phyloP scores from a whole-genome alignment of 2,113 vertebrate genomes.

The Scomber japonicus region DNA sequence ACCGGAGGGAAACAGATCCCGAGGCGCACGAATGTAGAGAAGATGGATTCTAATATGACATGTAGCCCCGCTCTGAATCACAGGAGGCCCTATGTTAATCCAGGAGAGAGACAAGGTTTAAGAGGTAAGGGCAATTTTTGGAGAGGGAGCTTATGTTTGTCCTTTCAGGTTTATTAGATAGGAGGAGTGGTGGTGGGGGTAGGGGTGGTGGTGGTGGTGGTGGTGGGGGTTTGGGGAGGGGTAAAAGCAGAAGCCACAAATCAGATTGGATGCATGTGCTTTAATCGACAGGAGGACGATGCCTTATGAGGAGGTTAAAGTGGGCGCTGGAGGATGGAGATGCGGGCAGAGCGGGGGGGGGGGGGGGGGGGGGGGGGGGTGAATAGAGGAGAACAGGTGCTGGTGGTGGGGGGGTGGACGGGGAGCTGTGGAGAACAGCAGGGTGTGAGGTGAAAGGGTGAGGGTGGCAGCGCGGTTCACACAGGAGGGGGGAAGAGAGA shows the following conservation, averaged over 20 bases:
- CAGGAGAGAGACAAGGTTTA: constrained; percentile 27
- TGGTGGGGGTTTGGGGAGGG: neutral
- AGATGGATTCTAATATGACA: constrained; percentile 44
- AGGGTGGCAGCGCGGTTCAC: neutral
- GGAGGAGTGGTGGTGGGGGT: neutral
- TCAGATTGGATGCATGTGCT: constrained; percentile 3
- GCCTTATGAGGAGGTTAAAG: constrained; percentile 37
- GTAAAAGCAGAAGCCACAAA: constrained; percentile 1
- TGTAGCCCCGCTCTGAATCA: constrained; percentile 3
- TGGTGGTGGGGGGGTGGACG: neutral
- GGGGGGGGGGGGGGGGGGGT: constrained; percentile 3
- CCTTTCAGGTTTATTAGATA: constrained; percentile 73
- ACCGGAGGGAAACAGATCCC: neutral
- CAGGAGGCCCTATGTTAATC: constrained; percentile 31
- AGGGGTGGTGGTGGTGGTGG: too few relatives aligned
- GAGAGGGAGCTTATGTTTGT: constrained; percentile 61
- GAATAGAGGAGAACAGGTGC: constrained; percentile 52
- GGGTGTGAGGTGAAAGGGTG: constrained; percentile 50
- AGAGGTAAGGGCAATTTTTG: constrained; percentile 25
- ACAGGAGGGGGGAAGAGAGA: neutral
- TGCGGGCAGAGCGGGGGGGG: neutral
- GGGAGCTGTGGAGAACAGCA: neutral
- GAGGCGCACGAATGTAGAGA: neutral
- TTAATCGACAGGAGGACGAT: constrained; percentile 23
- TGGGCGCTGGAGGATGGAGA: constrained; percentile 24